Percentiles rank a stretch among this genome's conserved stretches.
Evolutionary conservation across 1,140 invertebrate genomes (phyloP).

Genomic region (Procambarus clarkii): DNA sequence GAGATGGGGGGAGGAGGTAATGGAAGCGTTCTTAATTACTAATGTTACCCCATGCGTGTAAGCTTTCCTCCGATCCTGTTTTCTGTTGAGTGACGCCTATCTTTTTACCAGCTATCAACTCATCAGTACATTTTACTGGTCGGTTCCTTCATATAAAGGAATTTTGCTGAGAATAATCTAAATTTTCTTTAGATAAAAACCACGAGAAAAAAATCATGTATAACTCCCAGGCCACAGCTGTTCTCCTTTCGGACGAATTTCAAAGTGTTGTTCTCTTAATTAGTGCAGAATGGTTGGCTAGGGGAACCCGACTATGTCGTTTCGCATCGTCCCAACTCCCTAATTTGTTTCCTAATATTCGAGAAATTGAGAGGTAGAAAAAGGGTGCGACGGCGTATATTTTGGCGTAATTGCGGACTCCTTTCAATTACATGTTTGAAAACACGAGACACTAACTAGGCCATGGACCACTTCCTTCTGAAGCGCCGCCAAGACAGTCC

Average conservation of each 20-base stretch:
- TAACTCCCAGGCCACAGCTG: background rate
- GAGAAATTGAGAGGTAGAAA: slow-evolving; percentile 14
- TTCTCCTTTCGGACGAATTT: background rate
- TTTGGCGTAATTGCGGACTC: slow-evolving; percentile 15
- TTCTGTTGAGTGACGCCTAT: background rate
- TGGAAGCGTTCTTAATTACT: slow-evolving; percentile 36
- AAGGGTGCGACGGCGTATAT: slow-evolving; percentile 25
- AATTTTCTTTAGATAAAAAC: too few relatives aligned
- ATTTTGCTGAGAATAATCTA: too few relatives aligned
- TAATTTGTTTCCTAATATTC: background rate
- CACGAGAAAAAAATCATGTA: background rate
- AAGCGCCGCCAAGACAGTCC: slow-evolving; percentile 5
- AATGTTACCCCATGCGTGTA: slow-evolving; percentile 40
- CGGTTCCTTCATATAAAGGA: too few relatives aligned
- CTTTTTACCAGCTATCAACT: too few relatives aligned
- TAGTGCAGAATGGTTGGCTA: slow-evolving; percentile 21
- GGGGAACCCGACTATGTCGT: background rate
- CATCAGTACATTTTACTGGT: too few relatives aligned
- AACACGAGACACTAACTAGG: slow-evolving; percentile 14
- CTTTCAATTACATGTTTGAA: slow-evolving; percentile 30
- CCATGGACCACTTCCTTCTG: background rate
- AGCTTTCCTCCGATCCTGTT: slow-evolving; percentile 5
- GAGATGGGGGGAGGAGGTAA: background rate
- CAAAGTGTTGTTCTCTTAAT: slow-evolving; percentile 30
- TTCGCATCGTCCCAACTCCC: background rate